A percentile compares a stretch with the other conserved stretches of the same genome.
These are phyloP conservation scores for Diarsia rubi DNA, from an alignment of 2,888 invertebrate genomes.

Conservation along the genomic window DNA sequence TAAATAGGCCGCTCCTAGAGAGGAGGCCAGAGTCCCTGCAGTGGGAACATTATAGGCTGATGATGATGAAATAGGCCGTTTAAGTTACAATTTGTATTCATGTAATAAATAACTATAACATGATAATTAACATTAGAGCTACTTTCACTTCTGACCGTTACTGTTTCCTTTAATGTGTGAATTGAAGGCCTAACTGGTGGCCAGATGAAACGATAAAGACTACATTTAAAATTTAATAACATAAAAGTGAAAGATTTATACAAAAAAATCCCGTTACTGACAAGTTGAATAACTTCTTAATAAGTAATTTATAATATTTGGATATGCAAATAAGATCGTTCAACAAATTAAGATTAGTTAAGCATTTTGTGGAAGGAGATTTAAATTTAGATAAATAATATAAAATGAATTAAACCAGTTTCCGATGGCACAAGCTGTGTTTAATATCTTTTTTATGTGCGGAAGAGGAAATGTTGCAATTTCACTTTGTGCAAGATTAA, in stretches of 20 bases:
- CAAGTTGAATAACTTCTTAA: conserved; percentile 62
- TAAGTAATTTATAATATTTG: conserved; percentile 66
- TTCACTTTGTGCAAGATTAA: conserved; percentile 71
- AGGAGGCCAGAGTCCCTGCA: too few species aligned
- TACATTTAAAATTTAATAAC: conserved; percentile 62
- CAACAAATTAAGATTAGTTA: conserved; percentile 64
- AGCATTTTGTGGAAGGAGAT: conserved; percentile 48
- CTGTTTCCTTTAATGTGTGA: conserved; percentile 65
- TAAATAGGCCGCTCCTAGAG: conserved; percentile 9
- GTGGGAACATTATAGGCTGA: too few species aligned
- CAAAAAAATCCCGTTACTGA: conserved; percentile 62
- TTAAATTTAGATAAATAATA: conserved; percentile 48
- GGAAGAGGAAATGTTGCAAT: conserved; percentile 60
- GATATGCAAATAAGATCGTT: conserved; percentile 59
- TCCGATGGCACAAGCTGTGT: conserved; percentile 46
- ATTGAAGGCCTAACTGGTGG: conserved; percentile 60
- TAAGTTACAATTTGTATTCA: conserved; percentile 26
- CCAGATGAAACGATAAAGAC: conserved; percentile 64
- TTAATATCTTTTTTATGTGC: conserved; percentile 31
- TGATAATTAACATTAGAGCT: conserved; percentile 16
- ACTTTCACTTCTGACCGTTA: conserved; percentile 71
- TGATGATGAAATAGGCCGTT: conserved; percentile 12
- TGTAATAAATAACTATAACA: conserved; percentile 12
- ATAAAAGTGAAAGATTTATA: conserved; percentile 67
- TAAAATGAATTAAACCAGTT: conserved; percentile 35